Conservation (phyloP, 2,797 vertebrate species). For the Gallinago nigripennis region DNA sequence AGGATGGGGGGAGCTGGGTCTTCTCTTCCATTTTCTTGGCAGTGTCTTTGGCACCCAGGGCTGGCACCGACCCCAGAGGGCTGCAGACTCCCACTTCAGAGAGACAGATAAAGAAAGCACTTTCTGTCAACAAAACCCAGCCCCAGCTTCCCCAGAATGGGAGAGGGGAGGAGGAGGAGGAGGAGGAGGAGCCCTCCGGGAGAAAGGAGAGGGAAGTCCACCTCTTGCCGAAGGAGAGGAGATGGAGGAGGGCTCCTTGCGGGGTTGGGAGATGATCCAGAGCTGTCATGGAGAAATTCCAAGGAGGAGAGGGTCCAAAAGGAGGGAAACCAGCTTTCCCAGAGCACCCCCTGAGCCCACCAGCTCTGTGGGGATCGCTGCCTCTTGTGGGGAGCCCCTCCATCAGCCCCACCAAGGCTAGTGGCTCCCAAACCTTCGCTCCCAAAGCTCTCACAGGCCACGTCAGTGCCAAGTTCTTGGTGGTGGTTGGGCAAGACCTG, state of each 20-base stretch:
- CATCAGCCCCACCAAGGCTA: neutral
- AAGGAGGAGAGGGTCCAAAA: neutral
- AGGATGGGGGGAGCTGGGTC: neutral
- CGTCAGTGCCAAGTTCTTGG: neutral
- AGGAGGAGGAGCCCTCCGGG: neutral
- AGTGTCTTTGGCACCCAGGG: conserved; percentile 5
- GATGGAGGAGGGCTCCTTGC: neutral
- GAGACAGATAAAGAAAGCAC: conserved; percentile 64
- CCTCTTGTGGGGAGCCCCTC: neutral
- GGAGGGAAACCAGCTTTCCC: neutral
- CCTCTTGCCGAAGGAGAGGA: neutral
- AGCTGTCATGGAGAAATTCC: neutral
- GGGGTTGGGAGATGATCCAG: neutral
- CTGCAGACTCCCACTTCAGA: conserved; percentile 46
- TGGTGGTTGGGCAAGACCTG: neutral
- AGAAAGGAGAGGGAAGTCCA: conserved; percentile 5
- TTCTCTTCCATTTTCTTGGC: conserved; percentile 41
- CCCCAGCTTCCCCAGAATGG: conserved; percentile 26
- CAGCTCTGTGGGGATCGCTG: rapidly evolving
- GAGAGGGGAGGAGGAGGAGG: neutral
- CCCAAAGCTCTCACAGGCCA: neutral
- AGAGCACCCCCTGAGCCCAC: neutral
- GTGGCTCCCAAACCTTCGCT: rapidly evolving
- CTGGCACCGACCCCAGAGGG: conserved; percentile 32
- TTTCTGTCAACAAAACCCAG: conserved; percentile 60